Evolutionary conservation across 2,888 invertebrate species (phyloP).

Genomic region (Troglohyphantes excavatus): DNA sequence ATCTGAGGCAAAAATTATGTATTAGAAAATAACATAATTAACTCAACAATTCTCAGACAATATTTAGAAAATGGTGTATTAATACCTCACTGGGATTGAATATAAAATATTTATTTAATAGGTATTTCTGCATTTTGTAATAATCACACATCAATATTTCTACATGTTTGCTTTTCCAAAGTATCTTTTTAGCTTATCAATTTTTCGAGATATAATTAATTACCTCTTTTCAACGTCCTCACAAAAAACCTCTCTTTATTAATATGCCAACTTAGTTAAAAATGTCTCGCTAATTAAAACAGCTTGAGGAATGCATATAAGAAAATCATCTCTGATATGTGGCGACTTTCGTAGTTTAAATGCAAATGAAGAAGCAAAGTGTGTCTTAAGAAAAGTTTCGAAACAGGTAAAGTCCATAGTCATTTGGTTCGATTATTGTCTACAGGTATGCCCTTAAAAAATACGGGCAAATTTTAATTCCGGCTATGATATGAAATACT

Average conservation of each 20-base stretch:
- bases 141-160: too few relatives aligned
- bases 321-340: not conserved
- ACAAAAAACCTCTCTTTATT: not conserved
- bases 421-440: not conserved
- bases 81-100: too few relatives aligned
- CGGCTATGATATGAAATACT: too few relatives aligned
- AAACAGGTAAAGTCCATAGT: not conserved
- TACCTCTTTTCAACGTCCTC: not conserved
- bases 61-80: too few relatives aligned
- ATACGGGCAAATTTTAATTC: too few relatives aligned
- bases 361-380: not conserved
- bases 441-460: not conserved
- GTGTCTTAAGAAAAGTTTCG: not conserved
- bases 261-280: not conserved
- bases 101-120: too few relatives aligned
- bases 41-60: too few relatives aligned
- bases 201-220: not conserved
- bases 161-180: too few relatives aligned
- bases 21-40: too few relatives aligned
- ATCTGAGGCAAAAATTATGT: too few relatives aligned
- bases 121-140: too few relatives aligned
- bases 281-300: not conserved
- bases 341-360: slow-evolving; percentile 1
- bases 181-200: not conserved
- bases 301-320: not conserved